A percentile compares a stretch with the other conserved stretches of the same genome.
Conservation (phyloP, 2,113 vertebrate genomes). For the Balaeniceps rex region DNA sequence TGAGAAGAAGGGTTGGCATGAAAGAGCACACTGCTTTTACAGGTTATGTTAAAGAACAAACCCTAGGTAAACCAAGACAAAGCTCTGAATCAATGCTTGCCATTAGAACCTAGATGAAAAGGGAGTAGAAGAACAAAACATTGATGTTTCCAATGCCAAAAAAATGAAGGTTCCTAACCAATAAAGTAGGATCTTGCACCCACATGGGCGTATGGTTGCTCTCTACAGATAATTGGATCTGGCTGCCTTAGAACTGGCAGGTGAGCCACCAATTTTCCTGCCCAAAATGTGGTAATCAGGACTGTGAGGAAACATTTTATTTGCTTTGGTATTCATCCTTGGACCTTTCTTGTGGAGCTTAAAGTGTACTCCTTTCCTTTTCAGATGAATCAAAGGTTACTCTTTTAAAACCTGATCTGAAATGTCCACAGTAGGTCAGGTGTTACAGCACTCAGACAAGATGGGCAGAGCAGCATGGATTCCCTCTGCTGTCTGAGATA, state of each 20-base stretch:
- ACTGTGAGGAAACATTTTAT: not conserved
- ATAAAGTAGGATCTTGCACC: not conserved
- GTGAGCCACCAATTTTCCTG: not conserved
- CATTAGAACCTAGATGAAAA: not conserved
- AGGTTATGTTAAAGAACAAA: not conserved
- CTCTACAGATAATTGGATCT: not conserved
- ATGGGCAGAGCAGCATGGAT: not conserved
- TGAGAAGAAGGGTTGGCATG: not conserved
- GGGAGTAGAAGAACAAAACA: not conserved
- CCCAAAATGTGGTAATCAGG: not conserved
- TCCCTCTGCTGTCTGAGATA: not conserved
- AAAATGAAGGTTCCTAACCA: not conserved
- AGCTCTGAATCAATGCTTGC: not conserved
- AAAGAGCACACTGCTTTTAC: not conserved
- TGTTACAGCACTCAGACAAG: not conserved
- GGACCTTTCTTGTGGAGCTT: not conserved
- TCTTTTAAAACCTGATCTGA: not conserved
- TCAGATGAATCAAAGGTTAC: not conserved
- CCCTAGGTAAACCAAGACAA: not conserved
- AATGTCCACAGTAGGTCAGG: not conserved
- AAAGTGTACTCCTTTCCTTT: not conserved
- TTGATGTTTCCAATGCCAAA: not conserved
- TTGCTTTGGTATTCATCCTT: not conserved
- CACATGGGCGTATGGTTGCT: rapidly evolving
- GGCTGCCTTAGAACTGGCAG: not conserved